Percentiles rank a stretch among this genome's conserved stretches.
Conservation (phyloP, 2,888 invertebrate genomes). For the Sphinx pinastri region DNA sequence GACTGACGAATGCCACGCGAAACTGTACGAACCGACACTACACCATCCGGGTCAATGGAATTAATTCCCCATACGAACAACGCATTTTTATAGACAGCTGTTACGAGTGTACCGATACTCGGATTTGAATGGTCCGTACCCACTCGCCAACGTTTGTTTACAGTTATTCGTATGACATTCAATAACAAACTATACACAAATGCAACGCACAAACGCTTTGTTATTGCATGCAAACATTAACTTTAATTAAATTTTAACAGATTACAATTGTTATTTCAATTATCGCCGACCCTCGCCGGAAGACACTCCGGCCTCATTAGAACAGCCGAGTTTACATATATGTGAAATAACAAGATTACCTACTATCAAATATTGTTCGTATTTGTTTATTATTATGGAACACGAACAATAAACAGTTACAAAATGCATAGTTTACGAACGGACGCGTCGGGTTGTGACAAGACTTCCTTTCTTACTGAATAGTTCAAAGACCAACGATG, state of each 20-base stretch:
- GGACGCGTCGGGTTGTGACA: constrained; percentile 16
- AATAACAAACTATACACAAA: background rate
- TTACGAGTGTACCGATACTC: constrained; percentile 33
- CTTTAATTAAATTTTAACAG: constrained; percentile 21
- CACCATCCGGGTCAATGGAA: constrained; percentile 68
- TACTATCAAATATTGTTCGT: constrained; percentile 43
- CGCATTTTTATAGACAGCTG: constrained; percentile 37
- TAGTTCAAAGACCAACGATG: constrained; percentile 19
- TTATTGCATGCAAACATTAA: constrained; percentile 29
- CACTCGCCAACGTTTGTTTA: constrained; percentile 1
- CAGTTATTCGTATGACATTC: constrained; percentile 1
- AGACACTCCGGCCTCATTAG: constrained; percentile 64
- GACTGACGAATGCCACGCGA: constrained; percentile 57
- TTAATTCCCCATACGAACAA: constrained; percentile 52
- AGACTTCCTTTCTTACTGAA: constrained; percentile 23
- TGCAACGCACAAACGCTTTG: background rate
- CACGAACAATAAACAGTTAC: constrained; percentile 26
- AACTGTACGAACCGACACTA: constrained; percentile 48
- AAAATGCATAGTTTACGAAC: constrained; percentile 19
- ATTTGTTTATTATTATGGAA: constrained; percentile 40
- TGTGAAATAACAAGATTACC: constrained; percentile 49
- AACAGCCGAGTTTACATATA: constrained; percentile 51
- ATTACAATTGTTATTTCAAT: constrained; percentile 30
- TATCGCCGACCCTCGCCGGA: constrained; percentile 41
- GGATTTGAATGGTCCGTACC: constrained; percentile 16